phyloP scores from a whole-genome alignment of 2,888 invertebrate genomes.

The Ligdia adustata region DNA sequence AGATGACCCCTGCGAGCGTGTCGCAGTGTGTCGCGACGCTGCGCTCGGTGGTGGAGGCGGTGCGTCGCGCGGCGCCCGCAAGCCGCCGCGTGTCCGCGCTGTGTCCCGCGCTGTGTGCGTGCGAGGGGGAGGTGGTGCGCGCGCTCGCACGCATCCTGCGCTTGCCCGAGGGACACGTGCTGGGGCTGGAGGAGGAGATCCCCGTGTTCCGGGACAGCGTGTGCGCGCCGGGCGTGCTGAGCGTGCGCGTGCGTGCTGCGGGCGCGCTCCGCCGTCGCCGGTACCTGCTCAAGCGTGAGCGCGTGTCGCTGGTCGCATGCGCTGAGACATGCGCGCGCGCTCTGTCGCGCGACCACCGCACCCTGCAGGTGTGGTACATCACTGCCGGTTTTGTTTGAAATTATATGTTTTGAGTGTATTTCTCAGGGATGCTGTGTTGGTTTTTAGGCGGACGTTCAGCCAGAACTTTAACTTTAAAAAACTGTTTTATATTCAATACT shows the following conservation, averaged over 20 bases:
- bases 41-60: conserved; percentile 2
- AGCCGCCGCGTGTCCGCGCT: conserved; percentile 35
- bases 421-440: too few relatives aligned
- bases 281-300: conserved; percentile 59
- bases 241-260: conserved; percentile 42
- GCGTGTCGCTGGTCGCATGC: conserved; percentile 47
- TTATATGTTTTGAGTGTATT: too few relatives aligned
- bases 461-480: too few relatives aligned
- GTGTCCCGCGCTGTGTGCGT: conserved; percentile 49
- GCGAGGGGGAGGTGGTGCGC: conserved; percentile 24
- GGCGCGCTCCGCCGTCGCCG: conserved; percentile 40
- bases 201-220: conserved; percentile 50
- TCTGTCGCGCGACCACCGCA: conserved; percentile 2
- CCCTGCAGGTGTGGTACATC: not conserved
- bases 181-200: conserved; percentile 60
- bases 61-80: conserved; percentile 4
- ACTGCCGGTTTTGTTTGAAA: too few relatives aligned
- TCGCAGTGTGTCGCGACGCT: not conserved
- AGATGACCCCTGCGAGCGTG: conserved; percentile 10
- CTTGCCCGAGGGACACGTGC: conserved; percentile 41
- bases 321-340: conserved; percentile 47
- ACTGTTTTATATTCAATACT: too few relatives aligned
- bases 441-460: too few relatives aligned
- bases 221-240: conserved; percentile 55
- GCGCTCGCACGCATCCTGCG: conserved; percentile 44